Evolutionary conservation across 2,888 invertebrate species (phyloP).

Genomic region (Iselma pallidipennis): DNA sequence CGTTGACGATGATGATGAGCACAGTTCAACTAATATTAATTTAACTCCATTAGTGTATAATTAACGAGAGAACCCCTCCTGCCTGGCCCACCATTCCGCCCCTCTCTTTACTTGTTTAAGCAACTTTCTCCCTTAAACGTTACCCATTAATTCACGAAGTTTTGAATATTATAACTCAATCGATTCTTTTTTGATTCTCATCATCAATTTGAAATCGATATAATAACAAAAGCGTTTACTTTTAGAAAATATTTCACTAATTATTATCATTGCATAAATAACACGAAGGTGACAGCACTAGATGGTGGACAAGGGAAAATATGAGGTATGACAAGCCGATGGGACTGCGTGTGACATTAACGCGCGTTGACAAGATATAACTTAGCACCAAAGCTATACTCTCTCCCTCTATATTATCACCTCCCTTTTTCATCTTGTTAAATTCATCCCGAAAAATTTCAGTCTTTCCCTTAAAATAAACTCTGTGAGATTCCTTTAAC

Average conservation of each 20-base stretch:
- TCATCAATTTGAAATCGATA: no score
- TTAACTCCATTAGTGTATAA: constrained; percentile 34
- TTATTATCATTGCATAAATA: constrained; percentile 32
- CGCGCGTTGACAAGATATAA: constrained; percentile 43
- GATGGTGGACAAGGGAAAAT: constrained; percentile 21
- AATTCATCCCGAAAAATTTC: no score
- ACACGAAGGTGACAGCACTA: constrained; percentile 11
- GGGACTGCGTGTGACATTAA: constrained; percentile 42
- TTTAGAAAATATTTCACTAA: constrained; percentile 24
- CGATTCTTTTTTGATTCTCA: no score
- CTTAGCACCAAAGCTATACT: constrained; percentile 24
- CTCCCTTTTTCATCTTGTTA: no score
- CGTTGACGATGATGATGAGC: constrained; percentile 29
- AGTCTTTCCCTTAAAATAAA: no score
- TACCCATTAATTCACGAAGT: no score
- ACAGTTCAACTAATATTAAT: constrained; percentile 36
- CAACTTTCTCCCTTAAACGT: no score
- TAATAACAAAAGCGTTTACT: no score
- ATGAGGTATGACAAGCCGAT: constrained; percentile 30
- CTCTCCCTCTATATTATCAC: constrained; percentile 18
- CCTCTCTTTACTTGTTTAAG: no score
- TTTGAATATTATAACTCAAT: no score
- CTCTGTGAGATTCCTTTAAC: no score
- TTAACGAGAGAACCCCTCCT: constrained; percentile 22
- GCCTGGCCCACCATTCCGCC: no score